Evolutionary conservation across 2,888 invertebrate species (phyloP).

Genomic region (Drosophila nigricruria): DNA sequence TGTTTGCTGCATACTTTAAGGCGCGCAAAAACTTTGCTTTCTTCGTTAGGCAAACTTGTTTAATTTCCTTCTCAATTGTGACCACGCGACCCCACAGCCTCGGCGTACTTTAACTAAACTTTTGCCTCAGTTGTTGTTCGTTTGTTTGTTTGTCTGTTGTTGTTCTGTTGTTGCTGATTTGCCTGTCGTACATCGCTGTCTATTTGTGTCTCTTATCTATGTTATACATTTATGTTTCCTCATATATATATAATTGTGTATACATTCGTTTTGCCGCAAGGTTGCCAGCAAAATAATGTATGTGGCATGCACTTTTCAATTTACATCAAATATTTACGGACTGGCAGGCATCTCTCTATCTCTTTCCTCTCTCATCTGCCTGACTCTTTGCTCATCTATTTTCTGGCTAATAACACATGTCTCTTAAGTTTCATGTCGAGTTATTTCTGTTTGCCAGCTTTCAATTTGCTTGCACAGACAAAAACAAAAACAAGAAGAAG

Average conservation of each 20-base stretch:
- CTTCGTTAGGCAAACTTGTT: slow-evolving; percentile 77
- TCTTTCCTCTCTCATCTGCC: not conserved
- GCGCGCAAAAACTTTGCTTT: slow-evolving; percentile 70
- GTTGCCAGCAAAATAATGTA: slow-evolving; percentile 31
- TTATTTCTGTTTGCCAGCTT: slow-evolving; percentile 51
- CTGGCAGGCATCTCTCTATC: slow-evolving; percentile 9
- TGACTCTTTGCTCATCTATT: slow-evolving; percentile 32
- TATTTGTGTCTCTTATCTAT: slow-evolving; percentile 10
- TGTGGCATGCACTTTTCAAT: slow-evolving; percentile 58
- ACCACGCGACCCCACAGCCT: slow-evolving; percentile 34
- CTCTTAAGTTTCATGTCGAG: slow-evolving; percentile 48
- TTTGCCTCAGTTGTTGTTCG: slow-evolving; percentile 47
- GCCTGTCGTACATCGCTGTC: slow-evolving; percentile 37
- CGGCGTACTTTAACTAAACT: slow-evolving; percentile 57
- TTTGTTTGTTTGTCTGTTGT: slow-evolving; percentile 10
- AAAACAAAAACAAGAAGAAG: slow-evolving; percentile 12
- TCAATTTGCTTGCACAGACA: slow-evolving; percentile 48
- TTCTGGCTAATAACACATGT: slow-evolving; percentile 67
- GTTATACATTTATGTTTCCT: not conserved
- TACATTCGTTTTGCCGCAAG: slow-evolving; percentile 8
- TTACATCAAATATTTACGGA: slow-evolving; percentile 59
- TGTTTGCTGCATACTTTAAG: slow-evolving; percentile 75
- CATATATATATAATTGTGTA: slow-evolving; percentile 6
- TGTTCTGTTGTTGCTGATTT: slow-evolving; percentile 50
- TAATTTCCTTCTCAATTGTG: slow-evolving; percentile 80